These are phyloP conservation scores for Chrysina gloriosa DNA, from an alignment of 2,888 invertebrate species.

Conservation along the genomic window DNA sequence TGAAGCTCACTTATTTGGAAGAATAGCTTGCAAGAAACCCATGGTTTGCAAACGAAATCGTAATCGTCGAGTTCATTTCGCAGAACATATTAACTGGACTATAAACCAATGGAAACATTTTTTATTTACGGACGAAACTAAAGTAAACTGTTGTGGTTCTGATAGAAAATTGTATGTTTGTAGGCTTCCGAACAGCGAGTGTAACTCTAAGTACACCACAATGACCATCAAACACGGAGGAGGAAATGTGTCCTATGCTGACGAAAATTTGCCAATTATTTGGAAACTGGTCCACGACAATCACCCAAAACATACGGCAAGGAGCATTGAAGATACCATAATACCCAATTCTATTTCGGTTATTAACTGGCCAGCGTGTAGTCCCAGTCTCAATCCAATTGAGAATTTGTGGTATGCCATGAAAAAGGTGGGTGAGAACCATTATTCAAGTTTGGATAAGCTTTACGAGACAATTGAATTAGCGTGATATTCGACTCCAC, in stretches of 20 bases:
- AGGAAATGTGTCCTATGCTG: too few species aligned
- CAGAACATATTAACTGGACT: not conserved
- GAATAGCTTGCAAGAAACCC: not conserved
- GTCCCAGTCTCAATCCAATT: conserved; percentile 10
- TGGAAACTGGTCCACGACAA: not conserved
- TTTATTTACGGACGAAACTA: not conserved
- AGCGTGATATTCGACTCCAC: too few species aligned
- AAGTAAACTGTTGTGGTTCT: not conserved
- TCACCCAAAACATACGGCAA: not conserved
- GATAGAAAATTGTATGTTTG: not conserved
- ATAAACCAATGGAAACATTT: not conserved
- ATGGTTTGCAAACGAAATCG: not conserved
- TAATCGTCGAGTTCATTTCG: not conserved
- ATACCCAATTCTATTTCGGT: not conserved
- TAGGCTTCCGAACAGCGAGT: not conserved
- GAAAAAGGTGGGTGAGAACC: not conserved
- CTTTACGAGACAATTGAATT: too few species aligned
- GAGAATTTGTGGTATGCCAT: not conserved
- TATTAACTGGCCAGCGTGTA: not conserved
- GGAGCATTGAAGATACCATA: not conserved
- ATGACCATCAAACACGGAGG: too few species aligned
- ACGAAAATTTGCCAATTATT: too few species aligned
- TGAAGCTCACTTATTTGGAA: not conserved
- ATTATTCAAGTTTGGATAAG: not conserved
- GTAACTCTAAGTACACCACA: not conserved